Base-by-base conservation (phyloP, 2,888 invertebrate genomes). In the Chaetoderma sp. region DNA sequence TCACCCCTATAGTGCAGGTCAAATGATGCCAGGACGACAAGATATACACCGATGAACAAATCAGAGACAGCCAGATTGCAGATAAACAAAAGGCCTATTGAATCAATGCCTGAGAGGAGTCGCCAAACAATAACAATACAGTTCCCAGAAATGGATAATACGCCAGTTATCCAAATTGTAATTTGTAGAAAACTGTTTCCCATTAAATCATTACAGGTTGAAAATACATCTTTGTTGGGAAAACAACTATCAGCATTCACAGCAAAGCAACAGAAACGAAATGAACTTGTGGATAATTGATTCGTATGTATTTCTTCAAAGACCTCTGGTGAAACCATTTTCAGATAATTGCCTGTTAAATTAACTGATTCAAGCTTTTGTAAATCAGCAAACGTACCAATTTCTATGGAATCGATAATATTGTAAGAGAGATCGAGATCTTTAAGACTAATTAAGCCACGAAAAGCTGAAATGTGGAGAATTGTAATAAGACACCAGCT, bases 81-180 rank as follows among this genome's bases (percentile, higher is more conserved):
- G 67, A 91, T 87, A 82, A 90, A 91, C 23, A 91, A 86, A 0
- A 90, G 75, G 58, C 74, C 74, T 30, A 70, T 72, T 33, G 71
- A 72, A 47, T 73, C 73, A 61, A 72, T 71, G 49, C 75, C 77
- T 10, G 60, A 28, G 21, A 32, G 23, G 8, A 52, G 16, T 4
- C 52, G 23, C 63, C 66, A 63, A 10, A 56, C 2, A 13, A 63
- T 56, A n/a, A 79, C 91, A 25, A 90, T 80, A 10, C 89, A 66
- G 79, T 91, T 91, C 16, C 91, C 91, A 4, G 88, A 85, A 63
- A 90, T 89, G 10, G 90, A 90, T 36, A 90, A 82, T 1, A 88
- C 78, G 8, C 89, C 90, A 88, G 91, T 90, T 3, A 90, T 82
- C 91, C 91, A 91, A 27, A 91, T 90, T 72, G 90, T 89, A 76